Conservation (phyloP, 2,888 invertebrate genomes). For the Chymomyza amoena region DNA sequence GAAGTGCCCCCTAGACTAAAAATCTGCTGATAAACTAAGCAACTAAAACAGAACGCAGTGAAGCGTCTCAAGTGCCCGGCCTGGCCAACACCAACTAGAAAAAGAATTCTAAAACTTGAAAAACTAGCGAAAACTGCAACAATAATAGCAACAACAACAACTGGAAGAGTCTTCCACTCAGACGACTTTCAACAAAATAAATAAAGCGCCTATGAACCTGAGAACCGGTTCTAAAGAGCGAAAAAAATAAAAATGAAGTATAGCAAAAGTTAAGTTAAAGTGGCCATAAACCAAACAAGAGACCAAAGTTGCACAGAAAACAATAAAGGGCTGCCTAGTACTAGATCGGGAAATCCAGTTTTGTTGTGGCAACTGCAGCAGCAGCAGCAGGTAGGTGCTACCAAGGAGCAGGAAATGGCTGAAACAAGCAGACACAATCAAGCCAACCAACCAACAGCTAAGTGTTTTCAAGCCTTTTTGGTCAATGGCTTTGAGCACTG, state of each 20-base stretch:
- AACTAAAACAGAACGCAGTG: conserved; percentile 28
- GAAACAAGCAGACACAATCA: neutral
- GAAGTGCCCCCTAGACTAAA: neutral
- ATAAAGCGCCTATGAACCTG: conserved; percentile 69
- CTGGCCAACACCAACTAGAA: neutral
- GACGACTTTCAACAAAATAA: conserved; percentile 30
- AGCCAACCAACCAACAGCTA: conserved; percentile 10
- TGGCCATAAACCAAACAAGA: conserved; percentile 63
- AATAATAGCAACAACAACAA: conserved; percentile 24
- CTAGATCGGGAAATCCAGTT: conserved; percentile 43
- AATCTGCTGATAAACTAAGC: conserved; percentile 17
- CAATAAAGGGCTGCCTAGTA: conserved; percentile 7
- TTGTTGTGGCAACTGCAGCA: conserved; percentile 3
- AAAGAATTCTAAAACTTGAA: conserved; percentile 3
- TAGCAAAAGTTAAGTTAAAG: conserved; percentile 57
- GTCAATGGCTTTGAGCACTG: conserved; percentile 57
- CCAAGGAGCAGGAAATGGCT: conserved; percentile 13
- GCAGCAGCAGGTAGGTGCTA: conserved; percentile 1
- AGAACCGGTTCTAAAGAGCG: conserved; percentile 49
- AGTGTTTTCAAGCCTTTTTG: conserved; percentile 57
- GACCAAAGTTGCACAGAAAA: conserved; percentile 25
- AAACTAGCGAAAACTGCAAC: conserved; percentile 28
- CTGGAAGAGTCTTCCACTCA: conserved; percentile 30
- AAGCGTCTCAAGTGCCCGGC: conserved; percentile 39
- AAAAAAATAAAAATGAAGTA: conserved; percentile 5